phyloP scores from a whole-genome alignment of 2,113 vertebrate genomes.

The Alouatta palliata region DNA sequence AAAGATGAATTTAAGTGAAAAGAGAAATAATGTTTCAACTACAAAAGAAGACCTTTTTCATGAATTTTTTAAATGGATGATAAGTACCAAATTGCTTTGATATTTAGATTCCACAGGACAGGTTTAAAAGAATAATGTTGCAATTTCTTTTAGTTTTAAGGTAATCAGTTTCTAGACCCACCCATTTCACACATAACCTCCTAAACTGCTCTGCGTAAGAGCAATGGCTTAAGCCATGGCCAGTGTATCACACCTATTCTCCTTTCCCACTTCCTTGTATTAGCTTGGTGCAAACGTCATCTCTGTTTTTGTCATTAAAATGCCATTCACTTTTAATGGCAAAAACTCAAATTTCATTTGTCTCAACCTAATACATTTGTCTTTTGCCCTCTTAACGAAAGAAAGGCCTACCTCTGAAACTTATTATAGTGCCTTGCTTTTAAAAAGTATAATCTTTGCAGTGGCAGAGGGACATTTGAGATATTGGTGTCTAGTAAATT shows the following conservation, averaged over 20 bases:
- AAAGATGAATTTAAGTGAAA: constrained; percentile 8
- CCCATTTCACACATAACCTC: not conserved
- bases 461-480: not conserved
- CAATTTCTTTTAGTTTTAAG: not conserved
- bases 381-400: not conserved
- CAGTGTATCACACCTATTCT: rapidly evolving
- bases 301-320: too few species aligned
- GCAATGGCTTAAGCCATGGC: not conserved
- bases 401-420: not conserved
- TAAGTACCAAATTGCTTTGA: not conserved
- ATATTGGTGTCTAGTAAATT: not conserved
- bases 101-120: not conserved
- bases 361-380: not conserved
- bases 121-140: not conserved
- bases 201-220: not conserved
- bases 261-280: not conserved
- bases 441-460: not conserved
- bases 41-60: not conserved
- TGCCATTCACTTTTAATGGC: too few species aligned
- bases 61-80: not conserved
- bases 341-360: too few species aligned
- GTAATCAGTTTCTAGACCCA: not conserved
- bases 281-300: too few species aligned
- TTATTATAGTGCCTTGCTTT: not conserved
- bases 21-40: not conserved